phyloP scores from a whole-genome alignment of 1,140 invertebrate species.

The Drosophila subpulchrella region DNA sequence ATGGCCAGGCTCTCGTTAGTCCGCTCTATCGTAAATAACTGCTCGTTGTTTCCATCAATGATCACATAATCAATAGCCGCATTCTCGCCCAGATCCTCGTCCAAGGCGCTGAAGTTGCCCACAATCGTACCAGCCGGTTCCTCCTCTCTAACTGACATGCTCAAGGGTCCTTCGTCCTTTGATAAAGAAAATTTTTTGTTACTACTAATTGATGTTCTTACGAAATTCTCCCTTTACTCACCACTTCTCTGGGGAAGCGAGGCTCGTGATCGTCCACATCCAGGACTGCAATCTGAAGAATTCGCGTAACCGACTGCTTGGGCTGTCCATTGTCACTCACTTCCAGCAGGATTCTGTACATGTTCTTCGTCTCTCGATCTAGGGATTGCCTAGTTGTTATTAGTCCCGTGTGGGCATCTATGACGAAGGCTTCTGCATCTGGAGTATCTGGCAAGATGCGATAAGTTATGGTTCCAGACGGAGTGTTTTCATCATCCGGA shows the following conservation, averaged over 20 bases:
- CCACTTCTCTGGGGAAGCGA: constrained; percentile 88
- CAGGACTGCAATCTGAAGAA: constrained; percentile 89
- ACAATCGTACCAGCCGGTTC: constrained; percentile 87
- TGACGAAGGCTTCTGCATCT: constrained; percentile 88
- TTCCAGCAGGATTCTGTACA: constrained; percentile 90
- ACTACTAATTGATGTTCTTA: fast-evolving
- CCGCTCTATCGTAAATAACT: constrained; percentile 87
- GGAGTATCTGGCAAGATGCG: constrained; percentile 89
- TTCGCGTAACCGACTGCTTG: constrained; percentile 89
- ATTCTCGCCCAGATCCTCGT: constrained; percentile 91
- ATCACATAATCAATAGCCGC: constrained; percentile 91
- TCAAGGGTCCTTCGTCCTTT: constrained; percentile 88
- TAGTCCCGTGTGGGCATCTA: constrained; percentile 89
- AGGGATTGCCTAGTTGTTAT: constrained; percentile 89
- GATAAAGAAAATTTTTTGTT: not conserved
- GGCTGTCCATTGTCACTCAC: constrained; percentile 91
- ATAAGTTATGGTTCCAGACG: constrained; percentile 90
- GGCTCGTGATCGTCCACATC: constrained; percentile 93
- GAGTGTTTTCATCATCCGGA: constrained; percentile 90
- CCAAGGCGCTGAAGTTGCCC: constrained; percentile 88
- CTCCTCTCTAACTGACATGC: constrained; percentile 89
- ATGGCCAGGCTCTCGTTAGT: constrained; percentile 88
- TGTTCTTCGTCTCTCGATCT: constrained; percentile 90
- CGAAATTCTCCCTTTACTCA: constrained; percentile 81
- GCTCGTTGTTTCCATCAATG: constrained; percentile 90